Conservation (phyloP, 2,113 vertebrate species). For the Hemichromis elongatus region DNA sequence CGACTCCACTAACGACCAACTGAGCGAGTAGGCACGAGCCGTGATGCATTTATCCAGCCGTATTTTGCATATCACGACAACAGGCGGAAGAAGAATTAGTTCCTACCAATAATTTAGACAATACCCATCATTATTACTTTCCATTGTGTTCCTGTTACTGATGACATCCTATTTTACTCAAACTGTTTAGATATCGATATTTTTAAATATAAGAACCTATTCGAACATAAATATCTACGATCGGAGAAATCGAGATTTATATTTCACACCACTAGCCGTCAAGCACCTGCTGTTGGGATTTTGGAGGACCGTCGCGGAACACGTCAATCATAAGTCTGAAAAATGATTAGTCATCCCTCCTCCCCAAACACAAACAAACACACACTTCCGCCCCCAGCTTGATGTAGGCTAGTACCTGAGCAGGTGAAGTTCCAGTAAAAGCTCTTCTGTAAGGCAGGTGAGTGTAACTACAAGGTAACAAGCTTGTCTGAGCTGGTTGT, state of each 20-base stretch:
- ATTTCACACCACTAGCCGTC: neutral
- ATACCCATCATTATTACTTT: neutral
- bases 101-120: no score
- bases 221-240: neutral
- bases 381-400: neutral
- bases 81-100: neutral
- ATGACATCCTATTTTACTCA: neutral
- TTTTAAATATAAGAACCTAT: neutral
- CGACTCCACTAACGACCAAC: neutral
- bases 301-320: neutral
- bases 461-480: neutral
- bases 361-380: neutral
- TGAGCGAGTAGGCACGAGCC: neutral
- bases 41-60: neutral
- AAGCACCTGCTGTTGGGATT: neutral
- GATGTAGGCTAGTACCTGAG: neutral
- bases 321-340: neutral
- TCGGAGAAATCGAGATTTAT: neutral
- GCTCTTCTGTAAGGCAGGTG: neutral
- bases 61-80: neutral
- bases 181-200: neutral
- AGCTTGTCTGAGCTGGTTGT: neutral
- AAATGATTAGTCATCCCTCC: neutral
- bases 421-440: neutral
- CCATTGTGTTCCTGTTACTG: neutral